phyloP scores from a whole-genome alignment of 1,140 invertebrate species.

The Berghia stephanieae region DNA sequence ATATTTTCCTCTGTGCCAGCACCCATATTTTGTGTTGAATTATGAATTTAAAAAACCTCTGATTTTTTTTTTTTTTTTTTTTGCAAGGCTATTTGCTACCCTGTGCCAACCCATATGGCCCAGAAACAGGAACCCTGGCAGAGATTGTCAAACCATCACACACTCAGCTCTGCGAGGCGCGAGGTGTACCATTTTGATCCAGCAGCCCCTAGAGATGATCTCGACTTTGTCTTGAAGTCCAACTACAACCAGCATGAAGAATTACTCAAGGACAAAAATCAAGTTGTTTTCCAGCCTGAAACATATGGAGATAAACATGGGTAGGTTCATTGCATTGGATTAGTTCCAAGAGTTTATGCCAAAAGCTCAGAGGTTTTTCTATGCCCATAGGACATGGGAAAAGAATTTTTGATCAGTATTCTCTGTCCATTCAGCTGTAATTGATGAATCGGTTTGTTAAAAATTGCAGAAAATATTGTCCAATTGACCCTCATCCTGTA shows the following conservation, averaged over 20 bases:
- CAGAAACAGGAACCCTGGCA: constrained; percentile 64
- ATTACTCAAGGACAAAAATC: constrained; percentile 58
- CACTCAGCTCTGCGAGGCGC: constrained; percentile 57
- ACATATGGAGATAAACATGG: constrained; percentile 60
- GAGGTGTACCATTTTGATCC: constrained; percentile 63
- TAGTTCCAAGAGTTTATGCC: not conserved
- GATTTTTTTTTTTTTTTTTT: not conserved
- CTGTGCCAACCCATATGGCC: constrained; percentile 55
- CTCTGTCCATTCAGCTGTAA: not conserved
- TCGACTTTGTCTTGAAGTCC: constrained; percentile 66
- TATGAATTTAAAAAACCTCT: not conserved
- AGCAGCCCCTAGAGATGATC: constrained; percentile 61
- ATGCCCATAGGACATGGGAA: not conserved
- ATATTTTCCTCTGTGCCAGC: too few relatives aligned
- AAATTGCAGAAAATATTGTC: too few relatives aligned
- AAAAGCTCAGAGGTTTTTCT: not conserved
- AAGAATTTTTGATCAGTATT: not conserved
- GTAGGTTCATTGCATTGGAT: constrained; percentile 40
- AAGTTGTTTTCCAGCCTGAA: constrained; percentile 63
- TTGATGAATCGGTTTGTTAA: not conserved
- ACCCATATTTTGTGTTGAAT: too few relatives aligned
- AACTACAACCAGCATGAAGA: constrained; percentile 65
- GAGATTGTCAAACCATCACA: constrained; percentile 57
- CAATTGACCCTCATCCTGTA: too few relatives aligned
- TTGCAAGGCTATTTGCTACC: constrained; percentile 32